Conservation (phyloP, 2,888 invertebrate species). For the Rapana venosa region DNA sequence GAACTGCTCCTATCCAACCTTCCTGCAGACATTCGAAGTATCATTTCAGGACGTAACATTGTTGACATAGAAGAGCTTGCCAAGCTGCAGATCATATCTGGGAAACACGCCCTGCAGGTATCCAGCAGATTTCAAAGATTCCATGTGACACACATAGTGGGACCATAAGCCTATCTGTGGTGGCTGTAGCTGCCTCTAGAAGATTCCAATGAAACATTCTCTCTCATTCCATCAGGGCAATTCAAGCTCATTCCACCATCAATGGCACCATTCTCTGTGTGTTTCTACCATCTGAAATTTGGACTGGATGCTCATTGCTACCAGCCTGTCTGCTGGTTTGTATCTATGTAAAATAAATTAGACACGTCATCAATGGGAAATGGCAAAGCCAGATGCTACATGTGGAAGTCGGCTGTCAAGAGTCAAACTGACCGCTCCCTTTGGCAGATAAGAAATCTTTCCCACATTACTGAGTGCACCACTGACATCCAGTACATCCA, state of each 20-base stretch:
- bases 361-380: conserved; percentile 6
- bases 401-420: neutral
- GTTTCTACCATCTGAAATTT: conserved; percentile 26
- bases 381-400: conserved; percentile 32
- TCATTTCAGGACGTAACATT: too few relatives aligned
- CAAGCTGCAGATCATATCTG: conserved; percentile 36
- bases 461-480: too few relatives aligned
- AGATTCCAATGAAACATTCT: neutral
- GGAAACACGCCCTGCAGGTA: conserved; percentile 11
- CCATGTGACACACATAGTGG: neutral
- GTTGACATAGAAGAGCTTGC: conserved; percentile 32
- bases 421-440: too few relatives aligned
- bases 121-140: conserved; percentile 23
- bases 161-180: too few relatives aligned
- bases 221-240: neutral
- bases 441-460: too few relatives aligned
- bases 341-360: neutral
- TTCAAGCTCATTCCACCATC: neutral
- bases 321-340: conserved; percentile 11
- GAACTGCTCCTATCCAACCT: too few relatives aligned
- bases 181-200: neutral
- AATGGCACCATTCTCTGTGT: neutral
- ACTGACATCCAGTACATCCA: too few relatives aligned
- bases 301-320: neutral
- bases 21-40: too few relatives aligned